phyloP scores from a whole-genome alignment of 1,140 invertebrate species.

The Frieseomelitta varia region DNA sequence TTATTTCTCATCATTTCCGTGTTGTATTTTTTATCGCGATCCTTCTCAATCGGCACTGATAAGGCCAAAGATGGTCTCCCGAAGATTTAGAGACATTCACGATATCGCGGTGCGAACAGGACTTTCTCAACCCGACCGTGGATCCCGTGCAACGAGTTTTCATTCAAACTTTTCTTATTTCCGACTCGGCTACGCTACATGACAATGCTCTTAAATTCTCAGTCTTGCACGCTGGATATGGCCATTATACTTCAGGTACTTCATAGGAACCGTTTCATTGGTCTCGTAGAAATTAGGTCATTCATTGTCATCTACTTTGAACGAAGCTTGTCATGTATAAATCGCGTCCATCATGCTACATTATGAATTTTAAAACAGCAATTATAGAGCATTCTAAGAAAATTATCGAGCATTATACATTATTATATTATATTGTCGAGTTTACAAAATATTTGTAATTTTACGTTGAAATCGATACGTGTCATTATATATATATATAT shows the following conservation, averaged over 20 bases:
- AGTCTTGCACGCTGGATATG: conserved; percentile 55
- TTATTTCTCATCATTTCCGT: conserved; percentile 52
- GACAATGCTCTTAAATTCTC: conserved; percentile 81
- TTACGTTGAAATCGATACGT: background rate
- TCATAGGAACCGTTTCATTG: conserved; percentile 8
- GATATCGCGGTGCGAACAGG: conserved; percentile 7
- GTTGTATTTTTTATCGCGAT: conserved; percentile 51
- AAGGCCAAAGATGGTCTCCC: background rate
- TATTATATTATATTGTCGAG: background rate
- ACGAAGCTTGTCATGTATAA: background rate
- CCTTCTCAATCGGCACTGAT: conserved; percentile 16
- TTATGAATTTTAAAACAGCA: background rate
- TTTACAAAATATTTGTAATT: background rate
- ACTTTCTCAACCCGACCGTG: conserved; percentile 36
- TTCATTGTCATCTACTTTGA: background rate
- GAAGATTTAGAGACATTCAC: conserved; percentile 48
- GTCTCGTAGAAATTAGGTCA: conserved; percentile 43
- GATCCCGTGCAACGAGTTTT: conserved; percentile 46
- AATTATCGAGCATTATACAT: background rate
- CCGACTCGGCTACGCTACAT: conserved; percentile 67
- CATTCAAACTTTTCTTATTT: conserved; percentile 75
- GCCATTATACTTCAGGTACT: conserved; percentile 45
- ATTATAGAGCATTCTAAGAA: background rate
- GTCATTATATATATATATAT: background rate
- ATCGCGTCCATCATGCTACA: background rate